phyloP scores from a whole-genome alignment of 2,113 vertebrate genomes.

The Bucco capensis region DNA sequence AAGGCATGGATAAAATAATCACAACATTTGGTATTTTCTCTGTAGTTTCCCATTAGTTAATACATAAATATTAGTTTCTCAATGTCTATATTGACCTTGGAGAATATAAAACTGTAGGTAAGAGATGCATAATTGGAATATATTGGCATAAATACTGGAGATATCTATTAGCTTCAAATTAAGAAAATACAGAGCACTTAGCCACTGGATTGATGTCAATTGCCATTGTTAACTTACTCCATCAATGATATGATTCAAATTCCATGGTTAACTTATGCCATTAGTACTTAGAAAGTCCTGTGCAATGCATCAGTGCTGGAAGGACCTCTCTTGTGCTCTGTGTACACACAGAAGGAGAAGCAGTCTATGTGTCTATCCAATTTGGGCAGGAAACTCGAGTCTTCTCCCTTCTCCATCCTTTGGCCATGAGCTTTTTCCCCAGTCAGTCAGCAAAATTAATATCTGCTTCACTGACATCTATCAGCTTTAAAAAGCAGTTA shows the following conservation, averaged over 20 bases:
- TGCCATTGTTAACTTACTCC: too few relatives aligned
- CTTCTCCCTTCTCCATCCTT: background rate
- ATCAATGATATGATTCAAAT: background rate
- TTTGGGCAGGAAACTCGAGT: background rate
- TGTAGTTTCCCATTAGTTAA: background rate
- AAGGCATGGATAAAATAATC: background rate
- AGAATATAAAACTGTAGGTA: background rate
- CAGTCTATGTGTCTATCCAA: background rate
- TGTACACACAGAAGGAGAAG: background rate
- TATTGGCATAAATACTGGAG: background rate
- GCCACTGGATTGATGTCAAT: background rate
- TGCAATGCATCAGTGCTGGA: background rate
- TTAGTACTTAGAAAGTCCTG: background rate
- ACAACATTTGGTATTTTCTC: background rate
- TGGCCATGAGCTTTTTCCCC: background rate
- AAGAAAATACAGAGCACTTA: background rate
- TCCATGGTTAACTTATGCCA: background rate
- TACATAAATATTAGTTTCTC: background rate
- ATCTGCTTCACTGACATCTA: background rate
- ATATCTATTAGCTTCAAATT: background rate
- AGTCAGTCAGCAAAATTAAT: background rate
- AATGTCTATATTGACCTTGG: background rate
- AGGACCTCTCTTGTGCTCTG: background rate
- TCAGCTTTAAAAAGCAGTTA: background rate
- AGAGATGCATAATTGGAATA: background rate